These are phyloP conservation scores for Periphyllus acericola DNA, from an alignment of 2,888 invertebrate genomes.

Conservation along the genomic window DNA sequence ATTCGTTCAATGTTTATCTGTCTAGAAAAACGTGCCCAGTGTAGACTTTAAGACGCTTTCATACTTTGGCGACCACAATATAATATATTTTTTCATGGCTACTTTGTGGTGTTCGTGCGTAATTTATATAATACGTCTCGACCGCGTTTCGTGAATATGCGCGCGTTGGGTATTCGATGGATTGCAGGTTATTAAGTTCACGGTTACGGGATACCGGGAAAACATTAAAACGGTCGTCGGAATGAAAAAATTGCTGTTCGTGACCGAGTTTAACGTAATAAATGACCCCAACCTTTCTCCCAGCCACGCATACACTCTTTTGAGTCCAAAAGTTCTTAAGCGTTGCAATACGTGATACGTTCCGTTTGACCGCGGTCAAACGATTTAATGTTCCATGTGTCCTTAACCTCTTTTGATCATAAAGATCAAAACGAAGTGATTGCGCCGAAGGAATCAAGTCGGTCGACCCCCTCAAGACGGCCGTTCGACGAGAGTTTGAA, in stretches of 20 bases:
- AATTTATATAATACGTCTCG: not conserved
- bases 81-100: not conserved
- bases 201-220: not conserved
- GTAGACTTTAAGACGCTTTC: not conserved
- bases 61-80: not conserved
- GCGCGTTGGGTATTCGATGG: not conserved
- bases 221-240: conserved; percentile 20
- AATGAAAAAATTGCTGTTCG: conserved; percentile 13
- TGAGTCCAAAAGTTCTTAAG: not conserved
- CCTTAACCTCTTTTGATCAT: not conserved
- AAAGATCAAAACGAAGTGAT: conserved; percentile 16
- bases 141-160: not conserved
- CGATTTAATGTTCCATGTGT: not conserved
- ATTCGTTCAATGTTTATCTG: not conserved
- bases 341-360: not conserved
- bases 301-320: not conserved
- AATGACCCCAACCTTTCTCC: not conserved
- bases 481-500: conserved; percentile 20
- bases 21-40: not conserved
- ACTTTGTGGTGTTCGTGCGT: not conserved
- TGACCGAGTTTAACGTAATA: conserved; percentile 11
- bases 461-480: not conserved
- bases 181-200: conserved; percentile 9
- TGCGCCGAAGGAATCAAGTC: not conserved
- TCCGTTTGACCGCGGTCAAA: not conserved